phyloP scores from a whole-genome alignment of 23 tunicate genomes.

The Diplosoma virens region DNA sequence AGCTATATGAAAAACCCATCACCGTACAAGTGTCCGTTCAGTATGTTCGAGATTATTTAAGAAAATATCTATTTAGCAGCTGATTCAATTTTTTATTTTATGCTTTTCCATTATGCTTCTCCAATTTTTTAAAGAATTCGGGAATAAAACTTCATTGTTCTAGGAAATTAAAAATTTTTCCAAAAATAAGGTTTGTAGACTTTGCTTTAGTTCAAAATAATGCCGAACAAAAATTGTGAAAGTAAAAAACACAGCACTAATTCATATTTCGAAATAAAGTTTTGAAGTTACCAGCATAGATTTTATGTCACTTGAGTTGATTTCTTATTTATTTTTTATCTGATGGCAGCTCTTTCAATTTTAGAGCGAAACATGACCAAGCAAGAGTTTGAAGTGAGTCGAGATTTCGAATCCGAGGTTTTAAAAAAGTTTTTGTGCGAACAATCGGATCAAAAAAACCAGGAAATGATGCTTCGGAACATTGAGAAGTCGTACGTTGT shows the following conservation, averaged over 20 bases:
- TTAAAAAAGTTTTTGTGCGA: neutral
- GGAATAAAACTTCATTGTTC: neutral
- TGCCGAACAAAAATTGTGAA: no score
- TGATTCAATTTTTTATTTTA: neutral
- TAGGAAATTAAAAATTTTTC: no score
- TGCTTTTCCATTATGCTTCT: neutral
- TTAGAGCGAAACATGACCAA: neutral
- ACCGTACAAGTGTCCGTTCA: neutral
- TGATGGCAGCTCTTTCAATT: neutral
- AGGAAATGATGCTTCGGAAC: neutral
- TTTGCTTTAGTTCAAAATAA: no score
- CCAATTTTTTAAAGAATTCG: neutral
- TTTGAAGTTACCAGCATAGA: neutral
- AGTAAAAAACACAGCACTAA: neutral
- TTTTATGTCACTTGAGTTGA: neutral
- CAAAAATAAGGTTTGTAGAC: no score
- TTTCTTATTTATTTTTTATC: neutral
- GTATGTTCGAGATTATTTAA: no score
- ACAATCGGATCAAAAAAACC: neutral
- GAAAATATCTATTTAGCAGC: no score
- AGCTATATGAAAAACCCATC: neutral
- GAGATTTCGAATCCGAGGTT: neutral
- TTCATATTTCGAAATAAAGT: no score
- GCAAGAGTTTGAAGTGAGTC: conserved; percentile 5
- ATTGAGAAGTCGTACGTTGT: no score